Percentiles rank a stretch among this genome's conserved stretches.
These are phyloP conservation scores for Drosophila ezoana DNA, from an alignment of 2,888 invertebrate genomes.

Conservation along the genomic window DNA sequence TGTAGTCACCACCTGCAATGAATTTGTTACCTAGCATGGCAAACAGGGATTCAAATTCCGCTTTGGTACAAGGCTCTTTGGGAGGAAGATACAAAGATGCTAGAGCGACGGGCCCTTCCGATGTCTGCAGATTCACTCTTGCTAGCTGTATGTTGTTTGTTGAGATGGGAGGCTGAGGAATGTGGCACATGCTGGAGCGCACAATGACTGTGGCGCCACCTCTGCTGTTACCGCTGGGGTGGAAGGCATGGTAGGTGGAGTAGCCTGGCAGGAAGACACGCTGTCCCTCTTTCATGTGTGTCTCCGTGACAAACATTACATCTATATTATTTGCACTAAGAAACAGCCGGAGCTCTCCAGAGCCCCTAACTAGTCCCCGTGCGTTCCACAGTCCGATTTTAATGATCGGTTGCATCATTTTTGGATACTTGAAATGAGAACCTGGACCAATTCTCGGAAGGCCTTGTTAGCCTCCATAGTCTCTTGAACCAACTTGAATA, in stretches of 20 bases:
- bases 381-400: slow-evolving; percentile 27
- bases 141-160: neutral
- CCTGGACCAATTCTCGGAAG: slow-evolving; percentile 6
- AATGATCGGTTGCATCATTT: slow-evolving; percentile 8
- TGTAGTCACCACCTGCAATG: neutral
- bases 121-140: slow-evolving; percentile 3
- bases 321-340: neutral
- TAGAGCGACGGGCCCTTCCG: neutral
- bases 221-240: slow-evolving; percentile 13
- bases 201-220: slow-evolving; percentile 7
- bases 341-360: slow-evolving; percentile 14
- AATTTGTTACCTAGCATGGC: slow-evolving; percentile 3
- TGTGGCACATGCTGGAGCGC: neutral
- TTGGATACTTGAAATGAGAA: neutral
- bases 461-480: slow-evolving; percentile 7
- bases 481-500: slow-evolving; percentile 24
- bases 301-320: neutral
- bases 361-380: slow-evolving; percentile 11
- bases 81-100: slow-evolving; percentile 8
- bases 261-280: slow-evolving; percentile 1
- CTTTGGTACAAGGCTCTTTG: neutral
- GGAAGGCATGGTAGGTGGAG: neutral
- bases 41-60: slow-evolving; percentile 5
- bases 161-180: neutral
- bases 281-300: slow-evolving; percentile 1